A percentile compares a stretch with the other conserved stretches of the same genome.
phyloP scores from a whole-genome alignment of 92 coral and sea anemone species.

The Isaurus tuberculatus region DNA sequence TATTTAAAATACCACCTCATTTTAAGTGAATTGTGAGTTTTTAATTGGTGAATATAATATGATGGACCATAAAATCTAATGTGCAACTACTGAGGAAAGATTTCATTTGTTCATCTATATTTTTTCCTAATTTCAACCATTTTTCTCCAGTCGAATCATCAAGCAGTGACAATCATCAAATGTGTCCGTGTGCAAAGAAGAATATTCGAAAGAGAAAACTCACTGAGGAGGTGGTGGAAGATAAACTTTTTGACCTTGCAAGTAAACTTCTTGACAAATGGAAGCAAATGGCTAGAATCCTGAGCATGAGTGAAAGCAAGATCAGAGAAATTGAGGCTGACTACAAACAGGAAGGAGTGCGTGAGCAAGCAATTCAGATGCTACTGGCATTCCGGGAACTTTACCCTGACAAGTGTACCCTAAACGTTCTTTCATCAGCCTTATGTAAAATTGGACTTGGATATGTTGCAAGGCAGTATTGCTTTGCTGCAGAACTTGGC shows the following conservation, averaged over 20 bases:
- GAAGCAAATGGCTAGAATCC: conserved; percentile 84
- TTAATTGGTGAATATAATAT: no score
- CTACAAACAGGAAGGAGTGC: conserved; percentile 80
- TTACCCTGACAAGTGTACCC: conserved; percentile 79
- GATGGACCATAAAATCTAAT: no score
- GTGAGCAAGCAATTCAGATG: conserved; percentile 91
- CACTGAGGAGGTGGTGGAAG: conserved; percentile 63
- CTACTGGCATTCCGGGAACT: conserved; percentile 85
- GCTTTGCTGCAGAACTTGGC: conserved; percentile 71
- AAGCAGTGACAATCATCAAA: conserved; percentile 31
- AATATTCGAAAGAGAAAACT: conserved; percentile 86
- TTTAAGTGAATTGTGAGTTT: no score
- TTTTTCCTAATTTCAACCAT: not conserved
- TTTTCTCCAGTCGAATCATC: conserved; percentile 3
- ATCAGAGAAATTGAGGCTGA: conserved; percentile 83
- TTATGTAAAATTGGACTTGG: conserved; percentile 78
- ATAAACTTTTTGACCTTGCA: conserved; percentile 81
- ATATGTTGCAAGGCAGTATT: conserved; percentile 77
- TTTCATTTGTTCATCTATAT: not conserved
- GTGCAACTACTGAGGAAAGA: no score
- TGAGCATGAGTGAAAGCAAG: conserved; percentile 73
- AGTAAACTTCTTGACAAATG: conserved; percentile 69
- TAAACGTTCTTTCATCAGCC: conserved; percentile 63
- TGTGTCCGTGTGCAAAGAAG: conserved; percentile 85
- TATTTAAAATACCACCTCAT: no score